Base-by-base conservation (phyloP, 2,113 vertebrate species). In the Mastomys coucha region DNA sequence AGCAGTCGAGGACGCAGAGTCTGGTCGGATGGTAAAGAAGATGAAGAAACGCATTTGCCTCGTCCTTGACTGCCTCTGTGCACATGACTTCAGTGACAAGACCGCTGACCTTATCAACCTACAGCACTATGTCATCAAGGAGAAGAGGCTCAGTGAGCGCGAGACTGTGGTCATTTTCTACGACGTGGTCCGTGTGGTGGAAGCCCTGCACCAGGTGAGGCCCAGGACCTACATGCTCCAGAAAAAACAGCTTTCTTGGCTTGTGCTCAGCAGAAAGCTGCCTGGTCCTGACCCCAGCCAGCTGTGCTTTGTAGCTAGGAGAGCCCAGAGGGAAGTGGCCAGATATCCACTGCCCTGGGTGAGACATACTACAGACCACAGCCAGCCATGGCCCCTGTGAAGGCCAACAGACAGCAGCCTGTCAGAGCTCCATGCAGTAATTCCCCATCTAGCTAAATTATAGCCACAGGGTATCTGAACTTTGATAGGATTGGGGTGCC, bases 111-210 rank as follows among this genome's bases (percentile, higher is more conserved):
- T 99, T 96, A 99, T 99, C 98, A 99, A 99, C 98, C 99, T 99
- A 91, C 99, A 99, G 98, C 99, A 99, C 98, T 99, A 99, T 0
- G 99, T 99, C 97, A 99, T 99, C 96, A 99, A 99, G 96, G 99
- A 99, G 98, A 99, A 99, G 98, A 97, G 99, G 20, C 99, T 99
- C 28, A 99, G 99, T 0, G 99, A 99, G 98, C 98, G 99, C 4
- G 99, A 99, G 98, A 99, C 99, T 0, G 99, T 99, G 1, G 99
- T 99, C 97, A 99, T 99, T 97, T 99, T 99, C 98, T 99, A 99
- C 10, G 99, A 99, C 0, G 99, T 99, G 96, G 99, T 99, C 97
- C 99, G 99, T 17, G 99, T 99, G 96, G 99, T 99, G 91, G 99
- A 99, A 97, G 99, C 99, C 92, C 98, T 99, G 96, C 99, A 99